These are phyloP conservation scores for Sceloporus undulatus DNA, from an alignment of 2,113 vertebrate species.

Conservation along the genomic window DNA sequence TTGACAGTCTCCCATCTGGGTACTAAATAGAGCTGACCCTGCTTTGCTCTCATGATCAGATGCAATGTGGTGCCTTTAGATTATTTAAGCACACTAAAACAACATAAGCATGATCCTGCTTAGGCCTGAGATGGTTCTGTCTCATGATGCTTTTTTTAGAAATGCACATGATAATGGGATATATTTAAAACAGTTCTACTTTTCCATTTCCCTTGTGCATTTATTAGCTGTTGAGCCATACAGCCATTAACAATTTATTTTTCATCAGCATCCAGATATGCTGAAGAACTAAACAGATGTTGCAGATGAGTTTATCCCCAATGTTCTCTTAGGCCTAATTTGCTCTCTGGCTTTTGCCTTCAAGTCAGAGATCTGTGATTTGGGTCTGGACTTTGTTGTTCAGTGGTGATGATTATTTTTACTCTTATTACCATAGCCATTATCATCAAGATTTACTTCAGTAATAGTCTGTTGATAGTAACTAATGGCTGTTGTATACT, in stretches of 20 bases:
- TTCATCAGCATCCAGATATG: neutral
- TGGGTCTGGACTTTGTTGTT: neutral
- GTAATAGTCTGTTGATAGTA: neutral
- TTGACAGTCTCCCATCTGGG: no score
- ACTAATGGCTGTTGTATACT: slow-evolving; percentile 8
- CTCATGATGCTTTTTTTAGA: neutral
- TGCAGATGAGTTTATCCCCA: neutral
- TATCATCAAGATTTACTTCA: neutral
- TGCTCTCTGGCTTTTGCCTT: neutral
- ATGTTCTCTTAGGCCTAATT: neutral
- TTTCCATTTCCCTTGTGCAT: neutral
- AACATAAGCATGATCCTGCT: neutral
- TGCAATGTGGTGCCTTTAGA: no score
- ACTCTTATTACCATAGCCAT: neutral
- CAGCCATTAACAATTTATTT: neutral
- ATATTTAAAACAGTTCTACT: slow-evolving; percentile 1
- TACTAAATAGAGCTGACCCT: no score
- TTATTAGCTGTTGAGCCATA: neutral
- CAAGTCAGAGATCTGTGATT: neutral
- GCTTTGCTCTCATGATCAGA: no score
- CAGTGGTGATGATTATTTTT: neutral
- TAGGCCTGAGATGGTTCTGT: neutral
- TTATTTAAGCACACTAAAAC: no score
- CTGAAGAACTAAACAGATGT: neutral
- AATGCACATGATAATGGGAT: neutral